Evolutionary conservation across 2,888 invertebrate species (phyloP).

Genomic region (Corbicula japonica): DNA sequence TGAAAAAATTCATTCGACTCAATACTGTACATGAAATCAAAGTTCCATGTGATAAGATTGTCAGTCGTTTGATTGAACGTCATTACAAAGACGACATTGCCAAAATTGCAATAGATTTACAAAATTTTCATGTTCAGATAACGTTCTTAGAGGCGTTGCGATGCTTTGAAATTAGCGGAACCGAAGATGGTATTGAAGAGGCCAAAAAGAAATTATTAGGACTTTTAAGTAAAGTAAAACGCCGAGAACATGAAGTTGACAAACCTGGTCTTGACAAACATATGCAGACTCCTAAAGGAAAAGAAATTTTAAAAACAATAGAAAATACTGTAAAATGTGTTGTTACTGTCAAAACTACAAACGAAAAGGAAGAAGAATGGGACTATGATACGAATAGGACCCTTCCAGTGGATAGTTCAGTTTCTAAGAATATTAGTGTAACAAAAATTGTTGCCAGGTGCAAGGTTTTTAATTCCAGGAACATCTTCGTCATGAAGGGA

Average conservation of each 20-base stretch:
- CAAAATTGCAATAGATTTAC: conserved; percentile 29
- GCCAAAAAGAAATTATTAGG: conserved; percentile 14
- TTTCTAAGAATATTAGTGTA: not conserved
- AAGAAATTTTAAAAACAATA: conserved; percentile 17
- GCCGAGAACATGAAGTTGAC: conserved; percentile 26
- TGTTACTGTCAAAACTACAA: conserved; percentile 12
- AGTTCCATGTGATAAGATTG: conserved; percentile 27
- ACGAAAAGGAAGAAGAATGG: conserved; percentile 13
- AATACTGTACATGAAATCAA: conserved; percentile 52
- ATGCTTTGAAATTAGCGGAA: conserved; percentile 39
- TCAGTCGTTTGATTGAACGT: conserved; percentile 49
- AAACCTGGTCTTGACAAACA: conserved; percentile 47
- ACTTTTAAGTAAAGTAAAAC: conserved; percentile 19
- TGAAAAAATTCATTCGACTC: conserved; percentile 48
- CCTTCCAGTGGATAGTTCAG: not conserved
- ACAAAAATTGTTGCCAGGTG: conserved; percentile 17
- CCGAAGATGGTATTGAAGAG: conserved; percentile 24
- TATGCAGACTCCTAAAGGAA: conserved; percentile 36
- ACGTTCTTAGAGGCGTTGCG: not conserved
- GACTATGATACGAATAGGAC: not conserved
- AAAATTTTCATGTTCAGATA: conserved; percentile 39
- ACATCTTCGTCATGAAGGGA: conserved; percentile 41
- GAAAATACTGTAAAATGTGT: conserved; percentile 25
- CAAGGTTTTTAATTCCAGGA: conserved; percentile 26
- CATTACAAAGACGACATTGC: conserved; percentile 49